These are phyloP conservation scores for Anguilla obscura DNA, from an alignment of 2,797 vertebrate species.

Conservation along the genomic window DNA sequence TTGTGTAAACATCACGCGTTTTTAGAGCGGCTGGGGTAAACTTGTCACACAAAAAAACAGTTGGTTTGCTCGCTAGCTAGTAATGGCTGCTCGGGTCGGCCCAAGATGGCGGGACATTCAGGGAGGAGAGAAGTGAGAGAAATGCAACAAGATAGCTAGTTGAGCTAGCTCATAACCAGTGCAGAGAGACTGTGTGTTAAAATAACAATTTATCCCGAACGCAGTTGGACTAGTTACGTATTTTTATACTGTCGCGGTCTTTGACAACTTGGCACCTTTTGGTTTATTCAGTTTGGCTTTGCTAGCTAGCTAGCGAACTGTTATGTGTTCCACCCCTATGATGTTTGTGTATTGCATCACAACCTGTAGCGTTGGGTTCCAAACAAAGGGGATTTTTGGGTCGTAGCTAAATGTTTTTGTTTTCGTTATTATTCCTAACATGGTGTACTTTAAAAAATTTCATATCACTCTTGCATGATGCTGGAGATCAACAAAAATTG, in stretches of 20 bases:
- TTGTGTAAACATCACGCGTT: background rate
- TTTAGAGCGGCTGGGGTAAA: background rate
- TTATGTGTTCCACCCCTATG: background rate
- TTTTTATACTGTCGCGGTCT: background rate
- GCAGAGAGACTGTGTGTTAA: background rate
- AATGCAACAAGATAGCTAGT: conserved; percentile 38
- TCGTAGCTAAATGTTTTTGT: background rate
- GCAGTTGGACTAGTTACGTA: background rate
- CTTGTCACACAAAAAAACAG: background rate
- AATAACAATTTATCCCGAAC: background rate
- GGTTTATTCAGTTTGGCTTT: background rate
- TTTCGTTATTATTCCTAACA: background rate
- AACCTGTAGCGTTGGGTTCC: conserved; percentile 27
- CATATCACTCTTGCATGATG: background rate
- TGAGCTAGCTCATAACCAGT: conserved; percentile 37
- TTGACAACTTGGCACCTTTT: background rate
- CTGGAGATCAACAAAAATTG: background rate
- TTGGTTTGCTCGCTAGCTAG: conserved; percentile 45
- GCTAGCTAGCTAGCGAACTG: background rate
- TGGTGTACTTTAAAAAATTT: background rate
- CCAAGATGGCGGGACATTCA: conserved; percentile 86
- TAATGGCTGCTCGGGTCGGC: conserved; percentile 84
- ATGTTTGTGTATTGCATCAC: background rate
- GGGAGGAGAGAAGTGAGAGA: conserved; percentile 72
- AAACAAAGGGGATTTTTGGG: conserved; percentile 25